These are phyloP conservation scores for Neoaliturus tenellus DNA, from an alignment of 2,888 invertebrate genomes.

Conservation along the genomic window DNA sequence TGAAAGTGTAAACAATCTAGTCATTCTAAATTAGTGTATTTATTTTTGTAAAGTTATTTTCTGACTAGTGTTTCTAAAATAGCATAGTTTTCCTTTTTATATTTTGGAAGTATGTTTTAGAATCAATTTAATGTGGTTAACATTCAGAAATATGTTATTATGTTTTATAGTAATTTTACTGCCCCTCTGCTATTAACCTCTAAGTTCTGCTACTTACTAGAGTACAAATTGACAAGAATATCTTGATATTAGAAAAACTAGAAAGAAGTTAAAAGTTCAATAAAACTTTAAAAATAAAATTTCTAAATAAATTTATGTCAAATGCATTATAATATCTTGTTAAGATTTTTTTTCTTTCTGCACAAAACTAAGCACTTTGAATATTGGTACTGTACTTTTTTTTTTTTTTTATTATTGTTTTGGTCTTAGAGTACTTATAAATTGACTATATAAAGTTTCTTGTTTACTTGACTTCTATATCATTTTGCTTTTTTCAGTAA, in stretches of 20 bases:
- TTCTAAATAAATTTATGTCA: no score
- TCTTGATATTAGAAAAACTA: background rate
- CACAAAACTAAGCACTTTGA: no score
- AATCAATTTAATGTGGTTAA: background rate
- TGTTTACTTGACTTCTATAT: no score
- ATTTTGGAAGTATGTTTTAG: background rate
- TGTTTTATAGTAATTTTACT: background rate
- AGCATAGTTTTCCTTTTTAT: background rate
- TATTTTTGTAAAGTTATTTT: background rate
- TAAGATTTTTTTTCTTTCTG: no score
- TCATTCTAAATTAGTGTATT: slow-evolving; percentile 33
- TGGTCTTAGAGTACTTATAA: no score
- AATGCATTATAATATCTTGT: no score
- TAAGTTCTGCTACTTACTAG: background rate
- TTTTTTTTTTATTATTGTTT: no score
- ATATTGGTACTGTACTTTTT: no score
- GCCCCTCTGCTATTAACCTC: background rate
- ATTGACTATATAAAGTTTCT: no score
- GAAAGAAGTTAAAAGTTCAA: slow-evolving; percentile 24
- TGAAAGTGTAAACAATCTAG: background rate
- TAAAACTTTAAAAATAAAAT: no score
- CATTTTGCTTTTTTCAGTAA: no score
- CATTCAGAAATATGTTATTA: background rate
- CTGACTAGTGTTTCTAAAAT: slow-evolving; percentile 49
- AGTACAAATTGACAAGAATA: slow-evolving; percentile 12